Evolutionary conservation across 2,113 vertebrate species (phyloP).

Genomic region (Ageneiosus marmoratus): DNA sequence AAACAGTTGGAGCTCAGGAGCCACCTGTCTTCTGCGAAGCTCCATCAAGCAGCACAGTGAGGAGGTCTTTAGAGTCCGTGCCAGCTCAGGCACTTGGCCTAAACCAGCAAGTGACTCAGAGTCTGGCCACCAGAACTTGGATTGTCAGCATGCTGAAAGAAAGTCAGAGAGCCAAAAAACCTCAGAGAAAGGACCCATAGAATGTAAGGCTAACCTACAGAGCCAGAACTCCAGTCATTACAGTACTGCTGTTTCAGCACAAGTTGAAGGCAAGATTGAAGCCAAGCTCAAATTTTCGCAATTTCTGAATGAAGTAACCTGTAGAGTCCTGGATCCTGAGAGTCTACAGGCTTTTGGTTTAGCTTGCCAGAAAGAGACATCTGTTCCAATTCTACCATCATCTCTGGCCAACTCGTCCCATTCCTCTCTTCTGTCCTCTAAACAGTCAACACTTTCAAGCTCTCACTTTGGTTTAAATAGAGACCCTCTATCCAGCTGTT

Average conservation of each 20-base stretch:
- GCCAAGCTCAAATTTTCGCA: slow-evolving; percentile 85
- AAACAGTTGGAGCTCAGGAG: slow-evolving; percentile 72
- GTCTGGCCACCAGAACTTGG: slow-evolving; percentile 67
- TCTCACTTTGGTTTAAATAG: slow-evolving; percentile 48
- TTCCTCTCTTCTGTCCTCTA: not conserved
- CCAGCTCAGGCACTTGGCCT: slow-evolving; percentile 55
- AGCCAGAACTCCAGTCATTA: slow-evolving; percentile 61
- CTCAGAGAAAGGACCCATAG: slow-evolving; percentile 42
- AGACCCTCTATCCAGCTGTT: slow-evolving; percentile 57
- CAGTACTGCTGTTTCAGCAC: slow-evolving; percentile 58
- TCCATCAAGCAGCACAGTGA: slow-evolving; percentile 68
- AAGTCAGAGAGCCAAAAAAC: slow-evolving; percentile 48
- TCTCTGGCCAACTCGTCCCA: slow-evolving; percentile 35
- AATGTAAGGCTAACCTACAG: slow-evolving; percentile 56
- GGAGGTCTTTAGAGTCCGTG: slow-evolving; percentile 53
- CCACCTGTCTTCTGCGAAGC: slow-evolving; percentile 69
- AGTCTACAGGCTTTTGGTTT: slow-evolving; percentile 67
- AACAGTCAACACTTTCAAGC: not conserved
- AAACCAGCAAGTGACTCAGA: slow-evolving; percentile 56
- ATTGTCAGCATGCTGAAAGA: slow-evolving; percentile 29
- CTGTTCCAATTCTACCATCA: slow-evolving; percentile 46
- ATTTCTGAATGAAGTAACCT: slow-evolving; percentile 88
- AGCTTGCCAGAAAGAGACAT: slow-evolving; percentile 58
- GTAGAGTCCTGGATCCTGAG: slow-evolving; percentile 79
- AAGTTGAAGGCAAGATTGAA: slow-evolving; percentile 69